These are phyloP conservation scores for Drosophila conformis DNA, from an alignment of 2,888 invertebrate genomes.

Conservation along the genomic window DNA sequence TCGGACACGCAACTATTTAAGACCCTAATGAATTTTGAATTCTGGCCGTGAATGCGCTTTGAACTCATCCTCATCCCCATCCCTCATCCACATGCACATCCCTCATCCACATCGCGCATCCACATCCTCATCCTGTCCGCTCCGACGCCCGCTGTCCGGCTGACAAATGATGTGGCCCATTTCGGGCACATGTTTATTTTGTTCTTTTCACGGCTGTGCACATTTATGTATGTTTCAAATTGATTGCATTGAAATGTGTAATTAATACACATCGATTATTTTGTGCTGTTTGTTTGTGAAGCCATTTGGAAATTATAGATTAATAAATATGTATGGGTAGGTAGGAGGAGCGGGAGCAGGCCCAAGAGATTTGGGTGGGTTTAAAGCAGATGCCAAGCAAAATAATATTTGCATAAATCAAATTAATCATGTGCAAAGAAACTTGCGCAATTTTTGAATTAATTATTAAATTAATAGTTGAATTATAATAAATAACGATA, in stretches of 20 bases:
- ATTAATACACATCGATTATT: conserved; percentile 55
- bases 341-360: neutral
- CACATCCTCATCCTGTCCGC: conserved; percentile 1
- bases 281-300: conserved; percentile 10
- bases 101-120: neutral
- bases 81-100: neutral
- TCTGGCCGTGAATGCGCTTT: conserved; percentile 14
- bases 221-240: conserved; percentile 45
- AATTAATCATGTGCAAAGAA: neutral
- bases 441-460: neutral
- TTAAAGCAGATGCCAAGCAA: neutral
- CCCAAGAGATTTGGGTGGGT: neutral
- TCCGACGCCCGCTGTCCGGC: conserved; percentile 24
- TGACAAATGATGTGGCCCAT: conserved; percentile 69
- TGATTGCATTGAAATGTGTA: conserved; percentile 74
- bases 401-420: neutral
- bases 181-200: conserved; percentile 30
- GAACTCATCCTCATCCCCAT: conserved; percentile 8
- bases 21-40: conserved; percentile 30
- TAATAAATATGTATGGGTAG: neutral
- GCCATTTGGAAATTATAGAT: conserved; percentile 7
- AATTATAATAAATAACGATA: neutral
- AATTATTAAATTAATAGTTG: neutral
- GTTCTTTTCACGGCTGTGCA: conserved; percentile 5
- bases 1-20: conserved; percentile 24